Conservation (phyloP, 2,797 vertebrate genomes). For the Rhabdomys pumilio region DNA sequence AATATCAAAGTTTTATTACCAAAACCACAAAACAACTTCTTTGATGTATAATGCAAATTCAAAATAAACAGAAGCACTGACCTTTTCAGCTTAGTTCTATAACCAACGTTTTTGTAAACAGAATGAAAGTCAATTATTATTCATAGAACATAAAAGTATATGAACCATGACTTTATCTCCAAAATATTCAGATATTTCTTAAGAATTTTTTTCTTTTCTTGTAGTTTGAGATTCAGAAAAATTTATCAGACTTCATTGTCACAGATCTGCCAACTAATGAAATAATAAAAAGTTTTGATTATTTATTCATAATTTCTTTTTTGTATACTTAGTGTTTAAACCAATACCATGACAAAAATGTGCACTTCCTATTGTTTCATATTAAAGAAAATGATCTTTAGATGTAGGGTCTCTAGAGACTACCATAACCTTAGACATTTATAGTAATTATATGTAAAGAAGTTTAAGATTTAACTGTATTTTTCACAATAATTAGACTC, state of each 20-base stretch:
- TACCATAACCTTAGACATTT: background rate
- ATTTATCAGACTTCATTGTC: background rate
- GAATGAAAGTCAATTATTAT: slow-evolving; percentile 57
- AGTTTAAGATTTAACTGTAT: background rate
- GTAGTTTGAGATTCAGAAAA: slow-evolving; percentile 1
- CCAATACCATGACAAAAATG: background rate
- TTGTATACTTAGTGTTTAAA: background rate
- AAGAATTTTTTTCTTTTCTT: background rate
- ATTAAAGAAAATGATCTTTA: background rate
- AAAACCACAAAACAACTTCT: slow-evolving; percentile 17
- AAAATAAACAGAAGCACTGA: slow-evolving; percentile 67
- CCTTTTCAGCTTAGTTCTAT: slow-evolving; percentile 66
- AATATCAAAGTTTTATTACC: slow-evolving; percentile 31
- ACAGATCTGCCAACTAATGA: background rate
- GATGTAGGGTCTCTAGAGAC: fast-evolving
- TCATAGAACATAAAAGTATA: background rate
- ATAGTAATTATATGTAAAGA: background rate
- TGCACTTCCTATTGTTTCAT: background rate
- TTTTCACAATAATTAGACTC: background rate
- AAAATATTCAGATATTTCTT: background rate
- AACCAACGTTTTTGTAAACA: slow-evolving; percentile 27
- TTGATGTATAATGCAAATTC: slow-evolving; percentile 16
- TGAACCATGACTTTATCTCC: background rate
- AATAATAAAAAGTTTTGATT: background rate
- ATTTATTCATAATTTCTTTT: slow-evolving; percentile 13